Evolutionary conservation across 2,797 vertebrate species (phyloP).

Genomic region (Rousettus madagascariensis): DNA sequence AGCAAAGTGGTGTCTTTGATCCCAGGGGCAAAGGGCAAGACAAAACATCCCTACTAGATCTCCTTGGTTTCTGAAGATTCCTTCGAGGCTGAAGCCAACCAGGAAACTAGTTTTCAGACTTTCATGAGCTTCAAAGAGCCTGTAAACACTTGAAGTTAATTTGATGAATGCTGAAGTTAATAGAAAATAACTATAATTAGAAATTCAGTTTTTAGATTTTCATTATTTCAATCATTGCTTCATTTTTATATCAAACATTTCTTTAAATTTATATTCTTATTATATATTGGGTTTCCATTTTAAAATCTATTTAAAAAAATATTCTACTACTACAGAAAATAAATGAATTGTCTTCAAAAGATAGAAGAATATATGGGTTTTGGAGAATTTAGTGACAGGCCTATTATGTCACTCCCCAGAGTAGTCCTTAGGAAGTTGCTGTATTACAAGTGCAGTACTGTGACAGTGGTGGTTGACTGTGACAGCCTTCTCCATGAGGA

Average conservation of each 20-base stretch:
- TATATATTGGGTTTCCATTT: background rate
- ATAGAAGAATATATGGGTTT: background rate
- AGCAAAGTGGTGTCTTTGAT: background rate
- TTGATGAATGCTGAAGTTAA: background rate
- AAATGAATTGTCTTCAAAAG: background rate
- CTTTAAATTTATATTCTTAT: background rate
- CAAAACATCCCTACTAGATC: background rate
- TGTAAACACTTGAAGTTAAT: background rate
- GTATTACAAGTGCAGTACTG: rapidly evolving
- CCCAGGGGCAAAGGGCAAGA: background rate
- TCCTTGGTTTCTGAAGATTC: background rate
- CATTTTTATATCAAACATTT: background rate
- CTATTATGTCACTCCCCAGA: background rate
- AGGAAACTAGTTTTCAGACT: background rate
- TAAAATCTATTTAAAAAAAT: background rate
- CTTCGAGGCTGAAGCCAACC: background rate
- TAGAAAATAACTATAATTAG: background rate
- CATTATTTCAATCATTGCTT: background rate
- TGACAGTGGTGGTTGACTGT: background rate
- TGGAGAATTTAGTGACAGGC: background rate
- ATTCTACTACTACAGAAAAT: background rate
- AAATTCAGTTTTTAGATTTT: background rate
- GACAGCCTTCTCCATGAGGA: background rate
- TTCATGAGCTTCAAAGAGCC: background rate
- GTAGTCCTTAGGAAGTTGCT: background rate